A percentile compares a stretch with the other conserved stretches of the same genome.
phyloP scores from a whole-genome alignment of 2,888 invertebrate species.

The Dexiosoma caninum region DNA sequence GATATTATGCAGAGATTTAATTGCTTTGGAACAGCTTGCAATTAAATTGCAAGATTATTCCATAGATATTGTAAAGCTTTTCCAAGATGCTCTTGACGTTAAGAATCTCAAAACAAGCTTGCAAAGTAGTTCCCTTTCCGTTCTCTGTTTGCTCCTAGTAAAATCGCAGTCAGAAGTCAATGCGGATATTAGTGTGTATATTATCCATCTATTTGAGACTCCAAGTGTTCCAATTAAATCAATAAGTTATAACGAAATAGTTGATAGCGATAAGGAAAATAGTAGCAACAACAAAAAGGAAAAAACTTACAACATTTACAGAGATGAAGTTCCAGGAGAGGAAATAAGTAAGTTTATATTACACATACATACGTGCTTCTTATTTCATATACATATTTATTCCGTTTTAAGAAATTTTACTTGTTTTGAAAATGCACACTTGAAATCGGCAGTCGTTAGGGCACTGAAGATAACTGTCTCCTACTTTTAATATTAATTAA shows the following conservation, averaged over 20 bases:
- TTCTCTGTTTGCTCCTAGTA: constrained; percentile 68
- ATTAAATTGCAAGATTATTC: constrained; percentile 64
- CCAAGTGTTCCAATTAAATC: constrained; percentile 51
- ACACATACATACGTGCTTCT: not conserved
- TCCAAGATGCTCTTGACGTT: constrained; percentile 65
- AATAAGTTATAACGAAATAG: not conserved
- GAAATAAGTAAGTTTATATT: constrained; percentile 21
- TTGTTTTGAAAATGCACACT: too few species aligned
- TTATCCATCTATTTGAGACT: constrained; percentile 26
- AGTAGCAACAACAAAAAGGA: not conserved
- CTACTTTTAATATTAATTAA: too few species aligned
- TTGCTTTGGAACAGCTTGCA: constrained; percentile 68
- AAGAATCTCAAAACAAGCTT: constrained; percentile 56
- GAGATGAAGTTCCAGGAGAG: not conserved
- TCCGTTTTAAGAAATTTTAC: too few species aligned
- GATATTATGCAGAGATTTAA: constrained; percentile 70
- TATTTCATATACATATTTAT: not conserved
- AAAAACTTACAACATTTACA: not conserved
- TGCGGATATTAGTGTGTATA: constrained; percentile 3
- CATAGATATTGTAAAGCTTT: constrained; percentile 65
- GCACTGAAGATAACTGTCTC: too few species aligned
- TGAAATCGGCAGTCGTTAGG: too few species aligned
- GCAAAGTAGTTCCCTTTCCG: constrained; percentile 67
- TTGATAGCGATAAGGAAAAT: constrained; percentile 32
- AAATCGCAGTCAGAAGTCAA: constrained; percentile 65